phyloP scores from a whole-genome alignment of 2,113 vertebrate species.

The Chloroceryle aenea region DNA sequence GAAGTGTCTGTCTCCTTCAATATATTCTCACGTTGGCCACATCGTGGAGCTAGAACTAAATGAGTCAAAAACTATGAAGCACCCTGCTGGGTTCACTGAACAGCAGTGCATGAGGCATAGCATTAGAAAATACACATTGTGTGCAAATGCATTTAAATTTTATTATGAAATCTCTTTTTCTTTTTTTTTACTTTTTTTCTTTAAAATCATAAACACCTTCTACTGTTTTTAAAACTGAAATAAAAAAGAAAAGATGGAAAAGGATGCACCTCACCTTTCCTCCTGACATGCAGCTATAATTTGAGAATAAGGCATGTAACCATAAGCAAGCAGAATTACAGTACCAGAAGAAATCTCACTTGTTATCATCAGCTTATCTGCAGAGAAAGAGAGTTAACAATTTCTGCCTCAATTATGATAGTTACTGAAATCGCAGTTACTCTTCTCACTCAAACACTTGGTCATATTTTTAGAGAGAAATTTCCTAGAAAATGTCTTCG shows the following conservation, averaged over 20 bases:
- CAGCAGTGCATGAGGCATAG: neutral
- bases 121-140: neutral
- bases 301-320: neutral
- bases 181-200: neutral
- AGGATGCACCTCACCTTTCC: neutral
- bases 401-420: neutral
- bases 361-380: neutral
- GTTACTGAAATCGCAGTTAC: neutral
- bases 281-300: neutral
- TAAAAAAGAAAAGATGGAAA: neutral
- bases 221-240: neutral
- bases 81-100: neutral
- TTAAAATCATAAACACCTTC: neutral
- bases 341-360: neutral
- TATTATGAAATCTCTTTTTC: neutral
- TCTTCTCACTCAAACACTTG: neutral
- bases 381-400: neutral
- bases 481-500: neutral
- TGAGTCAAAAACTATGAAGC: neutral
- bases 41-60: conserved; percentile 62
- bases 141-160: neutral
- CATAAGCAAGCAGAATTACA: neutral
- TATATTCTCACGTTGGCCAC: conserved; percentile 48
- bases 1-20: neutral
- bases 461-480: neutral